Conservation (phyloP, 2,888 invertebrate species). For the Nomada ferruginata region DNA sequence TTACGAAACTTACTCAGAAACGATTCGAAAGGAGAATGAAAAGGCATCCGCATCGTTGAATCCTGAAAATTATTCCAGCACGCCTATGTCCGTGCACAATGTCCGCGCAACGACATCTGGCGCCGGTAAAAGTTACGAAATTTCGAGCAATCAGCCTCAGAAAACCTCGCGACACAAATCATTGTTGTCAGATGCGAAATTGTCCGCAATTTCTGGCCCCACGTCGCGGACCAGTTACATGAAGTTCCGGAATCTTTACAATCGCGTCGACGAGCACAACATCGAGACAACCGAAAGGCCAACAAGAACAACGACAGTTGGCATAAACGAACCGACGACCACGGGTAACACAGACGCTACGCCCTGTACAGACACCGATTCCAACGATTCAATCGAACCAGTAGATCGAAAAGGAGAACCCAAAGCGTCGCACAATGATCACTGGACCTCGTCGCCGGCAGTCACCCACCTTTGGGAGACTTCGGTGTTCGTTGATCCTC, state of each 20-base stretch:
- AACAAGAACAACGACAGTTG: constrained; percentile 1
- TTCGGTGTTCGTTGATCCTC: constrained; percentile 89
- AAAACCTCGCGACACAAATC: constrained; percentile 78
- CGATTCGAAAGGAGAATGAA: constrained; percentile 4
- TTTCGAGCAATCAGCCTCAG: constrained; percentile 70
- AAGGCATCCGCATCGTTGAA: neutral
- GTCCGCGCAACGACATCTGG: constrained; percentile 35
- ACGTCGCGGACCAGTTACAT: constrained; percentile 76
- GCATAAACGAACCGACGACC: constrained; percentile 34
- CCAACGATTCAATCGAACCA: constrained; percentile 12
- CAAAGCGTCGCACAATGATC: constrained; percentile 82
- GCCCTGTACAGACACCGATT: constrained; percentile 40
- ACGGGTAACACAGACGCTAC: constrained; percentile 25
- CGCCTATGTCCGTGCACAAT: neutral
- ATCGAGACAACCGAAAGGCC: constrained; percentile 58
- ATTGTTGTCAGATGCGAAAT: constrained; percentile 45
- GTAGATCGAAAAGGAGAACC: constrained; percentile 67
- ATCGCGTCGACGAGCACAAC: constrained; percentile 29
- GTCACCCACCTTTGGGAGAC: constrained; percentile 88
- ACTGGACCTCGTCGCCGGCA: constrained; percentile 85
- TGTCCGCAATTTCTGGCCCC: constrained; percentile 69
- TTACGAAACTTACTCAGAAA: constrained; percentile 38
- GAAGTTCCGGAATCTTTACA: constrained; percentile 73
- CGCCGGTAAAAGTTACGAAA: constrained; percentile 24
- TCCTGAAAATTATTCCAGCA: constrained; percentile 22